These are phyloP conservation scores for Crioceris asparagi DNA, from an alignment of 2,888 invertebrate species.

Conservation along the genomic window DNA sequence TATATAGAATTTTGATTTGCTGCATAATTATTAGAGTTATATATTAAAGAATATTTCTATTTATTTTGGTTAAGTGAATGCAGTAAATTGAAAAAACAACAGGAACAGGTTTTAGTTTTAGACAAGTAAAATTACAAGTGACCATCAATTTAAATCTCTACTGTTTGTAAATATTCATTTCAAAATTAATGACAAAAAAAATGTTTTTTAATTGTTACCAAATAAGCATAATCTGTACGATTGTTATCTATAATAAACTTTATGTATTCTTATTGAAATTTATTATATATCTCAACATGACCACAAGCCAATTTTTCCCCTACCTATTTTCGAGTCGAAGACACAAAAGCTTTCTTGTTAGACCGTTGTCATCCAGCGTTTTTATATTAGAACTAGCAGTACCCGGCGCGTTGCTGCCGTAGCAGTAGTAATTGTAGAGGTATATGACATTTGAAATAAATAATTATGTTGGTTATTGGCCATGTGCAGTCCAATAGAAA, in stretches of 20 bases:
- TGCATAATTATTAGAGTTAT: neutral
- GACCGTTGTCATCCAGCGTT: too few species aligned
- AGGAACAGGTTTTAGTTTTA: too few species aligned
- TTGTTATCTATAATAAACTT: constrained; percentile 10
- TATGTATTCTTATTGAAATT: constrained; percentile 5
- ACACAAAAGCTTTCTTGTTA: too few species aligned
- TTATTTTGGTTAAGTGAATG: neutral
- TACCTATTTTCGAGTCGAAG: too few species aligned
- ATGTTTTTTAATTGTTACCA: constrained; percentile 29
- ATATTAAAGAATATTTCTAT: neutral
- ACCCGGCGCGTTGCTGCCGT: too few species aligned
- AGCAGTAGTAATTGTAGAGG: too few species aligned
- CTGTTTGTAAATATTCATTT: constrained; percentile 15
- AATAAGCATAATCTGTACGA: constrained; percentile 22
- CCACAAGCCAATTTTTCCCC: too few species aligned
- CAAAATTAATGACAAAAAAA: constrained; percentile 16
- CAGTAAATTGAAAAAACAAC: neutral
- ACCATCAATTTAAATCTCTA: too few species aligned
- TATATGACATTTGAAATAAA: too few species aligned
- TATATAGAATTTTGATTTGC: constrained; percentile 1
- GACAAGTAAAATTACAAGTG: constrained; percentile 11
- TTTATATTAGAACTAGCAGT: too few species aligned
- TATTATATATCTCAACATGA: neutral
- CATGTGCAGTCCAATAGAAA: too few species aligned
- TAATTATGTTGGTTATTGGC: too few species aligned